Percentiles rank a stretch among this genome's conserved stretches.
Conservation (phyloP, 2,888 invertebrate genomes). For the Drosophila parthenogenetica region DNA sequence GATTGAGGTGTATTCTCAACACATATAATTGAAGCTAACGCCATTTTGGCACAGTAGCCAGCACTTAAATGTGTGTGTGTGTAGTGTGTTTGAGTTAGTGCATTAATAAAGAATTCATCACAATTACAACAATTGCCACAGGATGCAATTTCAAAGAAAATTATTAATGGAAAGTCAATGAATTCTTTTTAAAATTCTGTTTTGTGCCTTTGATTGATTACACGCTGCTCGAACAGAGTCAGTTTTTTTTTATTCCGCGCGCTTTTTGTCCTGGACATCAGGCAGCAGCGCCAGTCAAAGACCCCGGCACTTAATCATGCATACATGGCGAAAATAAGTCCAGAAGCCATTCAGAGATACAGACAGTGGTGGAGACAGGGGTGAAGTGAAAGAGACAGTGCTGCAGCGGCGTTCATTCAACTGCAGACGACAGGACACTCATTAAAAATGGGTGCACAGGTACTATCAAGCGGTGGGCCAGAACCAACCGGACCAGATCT, state of each 20-base stretch:
- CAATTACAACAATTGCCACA: slow-evolving; percentile 81
- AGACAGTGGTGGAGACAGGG: slow-evolving; percentile 28
- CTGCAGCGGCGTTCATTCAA: slow-evolving; percentile 73
- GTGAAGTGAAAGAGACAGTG: slow-evolving; percentile 23
- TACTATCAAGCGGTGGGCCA: slow-evolving; percentile 38
- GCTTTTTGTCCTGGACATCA: slow-evolving; percentile 25
- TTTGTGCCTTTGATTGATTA: slow-evolving; percentile 76
- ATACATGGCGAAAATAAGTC: slow-evolving; percentile 62
- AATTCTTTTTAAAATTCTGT: slow-evolving; percentile 77
- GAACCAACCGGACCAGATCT: background rate
- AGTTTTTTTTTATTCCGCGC: slow-evolving; percentile 13
- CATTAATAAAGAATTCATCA: slow-evolving; percentile 79
- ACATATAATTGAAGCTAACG: slow-evolving; percentile 69
- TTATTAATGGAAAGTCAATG: slow-evolving; percentile 84
- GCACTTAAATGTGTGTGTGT: slow-evolving; percentile 9
- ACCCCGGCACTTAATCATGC: slow-evolving; percentile 76
- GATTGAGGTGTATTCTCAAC: slow-evolving; percentile 36
- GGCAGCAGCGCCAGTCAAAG: slow-evolving; percentile 77
- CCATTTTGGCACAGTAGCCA: slow-evolving; percentile 45
- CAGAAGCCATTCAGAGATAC: slow-evolving; percentile 57
- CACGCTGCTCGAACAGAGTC: slow-evolving; percentile 39
- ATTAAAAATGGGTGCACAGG: slow-evolving; percentile 81
- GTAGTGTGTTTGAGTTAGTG: slow-evolving; percentile 26
- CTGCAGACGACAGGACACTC: slow-evolving; percentile 82
- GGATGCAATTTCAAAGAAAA: slow-evolving; percentile 80